Evolutionary conservation across 2,797 vertebrate species (phyloP).

Genomic region (Anguilla megastoma): DNA sequence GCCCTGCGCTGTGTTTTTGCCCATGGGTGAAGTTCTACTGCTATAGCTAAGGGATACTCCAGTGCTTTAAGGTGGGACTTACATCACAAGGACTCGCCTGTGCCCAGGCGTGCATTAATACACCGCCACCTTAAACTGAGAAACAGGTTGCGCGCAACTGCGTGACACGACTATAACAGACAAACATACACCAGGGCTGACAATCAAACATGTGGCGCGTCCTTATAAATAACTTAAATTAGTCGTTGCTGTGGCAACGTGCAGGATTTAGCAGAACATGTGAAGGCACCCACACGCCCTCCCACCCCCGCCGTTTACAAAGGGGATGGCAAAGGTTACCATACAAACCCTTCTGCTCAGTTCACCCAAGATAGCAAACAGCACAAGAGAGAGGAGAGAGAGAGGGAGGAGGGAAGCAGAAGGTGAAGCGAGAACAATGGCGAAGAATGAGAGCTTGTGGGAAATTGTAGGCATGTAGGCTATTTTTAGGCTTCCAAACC

Average conservation of each 20-base stretch:
- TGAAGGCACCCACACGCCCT: not conserved
- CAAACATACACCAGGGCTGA: not conserved
- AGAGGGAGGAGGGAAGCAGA: slow-evolving; percentile 31
- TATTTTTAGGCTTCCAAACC: not conserved
- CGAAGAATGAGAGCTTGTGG: not conserved
- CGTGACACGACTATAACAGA: not conserved
- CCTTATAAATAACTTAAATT: slow-evolving; percentile 15
- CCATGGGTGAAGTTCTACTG: not conserved
- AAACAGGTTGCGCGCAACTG: not conserved
- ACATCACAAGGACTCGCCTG: not conserved
- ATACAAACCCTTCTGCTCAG: not conserved
- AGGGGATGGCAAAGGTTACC: not conserved
- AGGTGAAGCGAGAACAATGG: slow-evolving; percentile 13
- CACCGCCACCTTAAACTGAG: not conserved
- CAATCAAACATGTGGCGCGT: not conserved
- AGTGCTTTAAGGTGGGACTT: not conserved
- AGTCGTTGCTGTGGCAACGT: slow-evolving; percentile 16
- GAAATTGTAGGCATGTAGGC: not conserved
- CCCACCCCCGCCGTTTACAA: not conserved
- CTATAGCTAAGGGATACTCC: not conserved
- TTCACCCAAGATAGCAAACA: not conserved
- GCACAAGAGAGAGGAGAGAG: not conserved
- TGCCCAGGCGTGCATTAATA: not conserved
- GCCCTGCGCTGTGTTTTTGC: not conserved
- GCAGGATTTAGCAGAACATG: slow-evolving; percentile 6